Conservation (phyloP, 2,888 invertebrate species). For the Pyrgus malvae region DNA sequence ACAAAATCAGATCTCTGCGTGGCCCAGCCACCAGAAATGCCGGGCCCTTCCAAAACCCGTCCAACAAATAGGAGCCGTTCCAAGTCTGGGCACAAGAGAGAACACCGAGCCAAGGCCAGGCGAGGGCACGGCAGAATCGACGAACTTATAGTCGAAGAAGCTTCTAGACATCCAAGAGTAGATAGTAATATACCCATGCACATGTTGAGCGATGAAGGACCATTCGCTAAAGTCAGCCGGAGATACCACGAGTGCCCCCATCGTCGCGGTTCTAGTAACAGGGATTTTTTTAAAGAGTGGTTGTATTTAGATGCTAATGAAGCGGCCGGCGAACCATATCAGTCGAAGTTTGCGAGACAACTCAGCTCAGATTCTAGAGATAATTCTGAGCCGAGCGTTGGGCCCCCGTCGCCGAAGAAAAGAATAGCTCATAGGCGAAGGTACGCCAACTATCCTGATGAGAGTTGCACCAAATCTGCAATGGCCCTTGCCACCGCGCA, state of each 20-base stretch:
- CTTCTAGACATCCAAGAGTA: constrained; percentile 51
- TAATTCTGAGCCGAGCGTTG: constrained; percentile 74
- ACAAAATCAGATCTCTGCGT: constrained; percentile 70
- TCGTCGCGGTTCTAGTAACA: constrained; percentile 58
- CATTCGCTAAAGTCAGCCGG: constrained; percentile 70
- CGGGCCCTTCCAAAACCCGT: constrained; percentile 60
- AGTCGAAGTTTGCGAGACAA: constrained; percentile 78
- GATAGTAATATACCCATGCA: constrained; percentile 63
- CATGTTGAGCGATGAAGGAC: constrained; percentile 69
- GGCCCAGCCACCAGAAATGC: constrained; percentile 49
- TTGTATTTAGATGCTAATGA: constrained; percentile 67
- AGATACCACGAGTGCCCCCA: constrained; percentile 69
- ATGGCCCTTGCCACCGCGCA: constrained; percentile 73
- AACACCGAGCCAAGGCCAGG: constrained; percentile 53
- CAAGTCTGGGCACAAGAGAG: constrained; percentile 59
- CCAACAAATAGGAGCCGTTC: constrained; percentile 55
- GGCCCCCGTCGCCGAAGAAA: constrained; percentile 73
- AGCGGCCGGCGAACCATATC: constrained; percentile 70
- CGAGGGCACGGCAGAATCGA: constrained; percentile 64
- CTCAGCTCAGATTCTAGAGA: constrained; percentile 79
- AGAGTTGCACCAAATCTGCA: constrained; percentile 74
- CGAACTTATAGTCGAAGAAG: constrained; percentile 64
- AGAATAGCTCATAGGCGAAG: constrained; percentile 63
- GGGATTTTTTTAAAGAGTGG: constrained; percentile 76
- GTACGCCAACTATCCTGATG: constrained; percentile 70